Evolutionary conservation across 2,113 vertebrate species (phyloP).

Genomic region (Plecturocebus donacophilus): DNA sequence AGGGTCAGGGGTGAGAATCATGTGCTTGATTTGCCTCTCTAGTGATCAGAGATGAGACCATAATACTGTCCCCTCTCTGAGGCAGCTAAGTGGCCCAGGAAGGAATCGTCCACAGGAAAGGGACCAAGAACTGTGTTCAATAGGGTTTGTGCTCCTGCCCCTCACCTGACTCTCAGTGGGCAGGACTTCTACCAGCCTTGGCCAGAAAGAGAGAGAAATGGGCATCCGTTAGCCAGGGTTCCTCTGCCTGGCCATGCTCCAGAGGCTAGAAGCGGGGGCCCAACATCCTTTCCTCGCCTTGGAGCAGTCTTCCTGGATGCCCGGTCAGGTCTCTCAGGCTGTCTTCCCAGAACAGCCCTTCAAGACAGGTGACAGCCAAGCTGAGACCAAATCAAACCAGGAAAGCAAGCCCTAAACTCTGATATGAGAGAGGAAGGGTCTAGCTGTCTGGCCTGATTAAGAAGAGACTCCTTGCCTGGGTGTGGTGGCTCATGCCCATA

Average conservation of each 20-base stretch:
- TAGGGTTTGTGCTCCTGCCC: not conserved
- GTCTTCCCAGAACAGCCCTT: not conserved
- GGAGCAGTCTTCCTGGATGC: not conserved
- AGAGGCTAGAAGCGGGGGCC: not conserved
- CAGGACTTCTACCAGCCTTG: not conserved
- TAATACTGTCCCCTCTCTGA: not conserved
- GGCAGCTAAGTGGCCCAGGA: not conserved
- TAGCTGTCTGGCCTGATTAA: not conserved
- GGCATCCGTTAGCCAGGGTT: not conserved
- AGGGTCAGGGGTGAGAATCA: not conserved
- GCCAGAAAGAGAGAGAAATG: not conserved
- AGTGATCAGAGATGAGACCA: not conserved
- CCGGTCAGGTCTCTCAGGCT: not conserved
- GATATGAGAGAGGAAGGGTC: not conserved
- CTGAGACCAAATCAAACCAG: not conserved
- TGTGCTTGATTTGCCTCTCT: not conserved
- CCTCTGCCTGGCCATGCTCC: fast-evolving
- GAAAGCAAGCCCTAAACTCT: not conserved
- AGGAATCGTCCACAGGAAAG: not conserved
- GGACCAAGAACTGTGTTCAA: not conserved
- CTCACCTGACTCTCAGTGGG: not conserved
- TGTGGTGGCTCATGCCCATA: no score
- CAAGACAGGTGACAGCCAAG: not conserved
- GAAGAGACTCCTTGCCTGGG: not conserved
- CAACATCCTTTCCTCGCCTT: not conserved